Evolutionary conservation across 1,140 invertebrate genomes (phyloP), one percentile per base, ranked within the genome.

Genomic region (Euura lappo): DNA sequence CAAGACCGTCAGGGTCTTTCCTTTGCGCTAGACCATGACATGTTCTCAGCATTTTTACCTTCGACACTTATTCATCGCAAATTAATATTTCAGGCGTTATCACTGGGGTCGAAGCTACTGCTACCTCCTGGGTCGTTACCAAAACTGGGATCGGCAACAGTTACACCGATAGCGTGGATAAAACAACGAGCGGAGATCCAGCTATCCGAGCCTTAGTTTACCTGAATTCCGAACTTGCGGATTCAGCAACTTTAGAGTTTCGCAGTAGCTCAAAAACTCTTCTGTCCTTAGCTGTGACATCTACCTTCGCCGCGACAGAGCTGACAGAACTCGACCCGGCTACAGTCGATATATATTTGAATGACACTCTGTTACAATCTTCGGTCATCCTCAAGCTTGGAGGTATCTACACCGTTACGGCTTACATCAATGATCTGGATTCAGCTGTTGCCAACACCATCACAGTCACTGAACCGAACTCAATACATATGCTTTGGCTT

Each of bases 401-500:
- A 0, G 91, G 90, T 13, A 89, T 92, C 11, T 93, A 92, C 72
- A 88, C 88, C 2, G 73, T 92, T 2, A 28, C 91, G 10, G 83
- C 90, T 60, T 79, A 85, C 60, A 77, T 86, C n/a, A 77, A 74
- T 8, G 73, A 70, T 6, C 69, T 77, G 3, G 72, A 75, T 51
- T 68, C 65, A 47, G 71, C 11, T 5, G 72, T 78, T 71, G 77
- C 83, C 2, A 79, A 83, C 6, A 46, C 86, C 6, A 71, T 89
- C 3, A 80, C 82, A 0, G 80, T 95, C 1, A 93, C 94, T 0
- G 79, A 88, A 44, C 89, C 93, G 2, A 96, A 94, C 79, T 90
- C 88, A 1, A 83, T 98, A 5, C 93, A 93, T 76, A 96, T 98
- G 75, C 81, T 96, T 0, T 96, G 93, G 93, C 89, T 97, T 75